A percentile compares a stretch with the other conserved stretches of the same genome.
Conservation (phyloP, 2,888 invertebrate species). For the Craniophora ligustri region DNA sequence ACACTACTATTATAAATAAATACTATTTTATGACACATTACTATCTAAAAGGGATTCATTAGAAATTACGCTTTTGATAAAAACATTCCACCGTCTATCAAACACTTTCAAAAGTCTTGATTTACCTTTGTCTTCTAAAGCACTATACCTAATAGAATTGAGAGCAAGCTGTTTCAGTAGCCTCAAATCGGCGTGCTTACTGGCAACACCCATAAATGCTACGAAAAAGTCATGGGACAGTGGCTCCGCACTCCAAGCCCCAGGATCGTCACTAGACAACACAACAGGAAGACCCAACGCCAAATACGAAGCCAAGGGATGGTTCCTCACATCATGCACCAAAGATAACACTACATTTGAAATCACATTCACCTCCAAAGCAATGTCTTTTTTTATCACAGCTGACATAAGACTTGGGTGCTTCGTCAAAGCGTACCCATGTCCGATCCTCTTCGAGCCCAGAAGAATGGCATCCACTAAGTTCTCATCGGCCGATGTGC, state of each 20-base stretch:
- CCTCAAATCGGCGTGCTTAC: constrained; percentile 90
- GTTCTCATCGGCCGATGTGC: constrained; percentile 91
- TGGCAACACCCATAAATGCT: constrained; percentile 92
- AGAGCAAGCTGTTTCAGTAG: constrained; percentile 92
- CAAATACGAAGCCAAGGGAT: constrained; percentile 91
- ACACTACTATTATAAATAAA: neutral
- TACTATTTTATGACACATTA: neutral
- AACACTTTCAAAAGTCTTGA: constrained; percentile 62
- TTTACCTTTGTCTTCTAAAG: constrained; percentile 71
- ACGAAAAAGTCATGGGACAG: constrained; percentile 94
- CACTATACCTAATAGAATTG: constrained; percentile 92
- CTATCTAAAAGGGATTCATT: constrained; percentile 8
- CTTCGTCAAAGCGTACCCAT: constrained; percentile 92
- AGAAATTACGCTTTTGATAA: constrained; percentile 65
- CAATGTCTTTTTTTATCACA: constrained; percentile 89
- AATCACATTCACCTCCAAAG: constrained; percentile 93
- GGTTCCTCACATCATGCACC: constrained; percentile 92
- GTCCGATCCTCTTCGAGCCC: constrained; percentile 93
- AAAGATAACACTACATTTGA: constrained; percentile 93
- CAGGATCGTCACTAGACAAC: constrained; percentile 94
- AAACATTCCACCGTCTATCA: constrained; percentile 69
- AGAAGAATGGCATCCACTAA: constrained; percentile 93
- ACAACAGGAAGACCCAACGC: constrained; percentile 92
- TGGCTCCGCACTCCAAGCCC: constrained; percentile 92
- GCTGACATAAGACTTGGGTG: constrained; percentile 90